Conservation (phyloP, 2,888 invertebrate species). For the Alloplasta piceator region DNA sequence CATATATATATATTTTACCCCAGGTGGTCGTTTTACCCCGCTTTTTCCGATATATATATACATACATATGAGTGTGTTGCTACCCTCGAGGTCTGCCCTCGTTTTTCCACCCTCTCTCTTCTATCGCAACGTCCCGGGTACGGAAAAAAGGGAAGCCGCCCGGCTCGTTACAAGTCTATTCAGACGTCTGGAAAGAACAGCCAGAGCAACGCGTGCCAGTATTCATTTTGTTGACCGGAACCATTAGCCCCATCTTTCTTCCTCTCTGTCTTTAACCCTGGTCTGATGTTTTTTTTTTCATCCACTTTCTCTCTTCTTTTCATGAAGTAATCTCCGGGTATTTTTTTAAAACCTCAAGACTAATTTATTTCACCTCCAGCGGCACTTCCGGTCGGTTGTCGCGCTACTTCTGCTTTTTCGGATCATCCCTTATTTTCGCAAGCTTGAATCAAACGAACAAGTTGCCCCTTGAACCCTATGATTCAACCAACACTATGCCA, state of each 20-base stretch:
- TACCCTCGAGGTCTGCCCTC: slow-evolving; percentile 60
- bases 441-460: not conserved
- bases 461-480: not conserved
- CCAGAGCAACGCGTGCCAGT: slow-evolving; percentile 78
- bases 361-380: slow-evolving; percentile 76
- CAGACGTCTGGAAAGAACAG: slow-evolving; percentile 80
- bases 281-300: slow-evolving; percentile 61
- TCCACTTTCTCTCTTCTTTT: slow-evolving; percentile 42
- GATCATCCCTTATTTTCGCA: not conserved
- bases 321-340: slow-evolving; percentile 21
- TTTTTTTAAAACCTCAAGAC: slow-evolving; percentile 76
- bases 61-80: slow-evolving; percentile 4
- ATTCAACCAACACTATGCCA: too few relatives aligned
- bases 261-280: slow-evolving; percentile 49
- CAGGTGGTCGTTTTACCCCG: too few relatives aligned
- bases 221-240: slow-evolving; percentile 82
- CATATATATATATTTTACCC: not conserved
- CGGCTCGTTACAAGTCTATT: slow-evolving; percentile 83
- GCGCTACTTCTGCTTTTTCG: slow-evolving; percentile 17
- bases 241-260: slow-evolving; percentile 75
- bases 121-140: slow-evolving; percentile 62
- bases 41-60: not conserved
- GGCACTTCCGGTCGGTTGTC: slow-evolving; percentile 50
- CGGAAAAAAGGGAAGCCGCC: slow-evolving; percentile 70
- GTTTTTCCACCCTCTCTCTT: slow-evolving; percentile 66